Conservation (phyloP, 2,797 vertebrate species). For the Poeciliopsis paucimaculata region DNA sequence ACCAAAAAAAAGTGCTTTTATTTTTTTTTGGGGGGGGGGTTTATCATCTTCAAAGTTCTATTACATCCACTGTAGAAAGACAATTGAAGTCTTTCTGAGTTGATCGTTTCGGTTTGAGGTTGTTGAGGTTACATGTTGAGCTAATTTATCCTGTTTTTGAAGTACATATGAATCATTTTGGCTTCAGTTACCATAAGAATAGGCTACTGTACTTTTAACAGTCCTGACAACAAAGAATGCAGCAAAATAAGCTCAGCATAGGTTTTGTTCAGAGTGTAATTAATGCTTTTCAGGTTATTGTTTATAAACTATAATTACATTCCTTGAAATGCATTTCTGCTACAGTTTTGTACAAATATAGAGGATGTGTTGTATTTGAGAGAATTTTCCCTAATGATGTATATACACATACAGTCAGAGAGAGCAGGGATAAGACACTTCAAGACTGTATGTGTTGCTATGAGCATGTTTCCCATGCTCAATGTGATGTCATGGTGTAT, state of each 20-base stretch:
- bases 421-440: conserved; percentile 56
- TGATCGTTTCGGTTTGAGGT: conserved; percentile 60
- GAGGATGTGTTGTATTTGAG: conserved; percentile 10
- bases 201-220: conserved; percentile 45
- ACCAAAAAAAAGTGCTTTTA: conserved; percentile 60
- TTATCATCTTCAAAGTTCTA: conserved; percentile 47
- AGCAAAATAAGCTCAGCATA: conserved; percentile 1
- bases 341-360: conserved; percentile 10
- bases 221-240: conserved; percentile 7
- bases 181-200: conserved; percentile 27
- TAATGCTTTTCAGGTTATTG: conserved; percentile 9
- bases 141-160: conserved; percentile 46
- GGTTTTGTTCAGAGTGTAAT: conserved; percentile 20
- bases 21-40: conserved; percentile 40
- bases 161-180: conserved; percentile 42
- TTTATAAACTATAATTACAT: conserved; percentile 22
- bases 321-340: conserved; percentile 3
- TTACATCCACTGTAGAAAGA: conserved; percentile 45
- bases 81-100: conserved; percentile 40
- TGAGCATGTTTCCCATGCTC: conserved; percentile 77
- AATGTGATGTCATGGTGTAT: conserved; percentile 79
- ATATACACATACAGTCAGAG: conserved; percentile 48
- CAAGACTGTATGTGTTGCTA: conserved; percentile 45
- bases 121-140: conserved; percentile 44
- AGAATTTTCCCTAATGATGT: conserved; percentile 52